These are phyloP conservation scores for Serripes groenlandicus DNA, from an alignment of 2,888 invertebrate genomes.

Conservation along the genomic window DNA sequence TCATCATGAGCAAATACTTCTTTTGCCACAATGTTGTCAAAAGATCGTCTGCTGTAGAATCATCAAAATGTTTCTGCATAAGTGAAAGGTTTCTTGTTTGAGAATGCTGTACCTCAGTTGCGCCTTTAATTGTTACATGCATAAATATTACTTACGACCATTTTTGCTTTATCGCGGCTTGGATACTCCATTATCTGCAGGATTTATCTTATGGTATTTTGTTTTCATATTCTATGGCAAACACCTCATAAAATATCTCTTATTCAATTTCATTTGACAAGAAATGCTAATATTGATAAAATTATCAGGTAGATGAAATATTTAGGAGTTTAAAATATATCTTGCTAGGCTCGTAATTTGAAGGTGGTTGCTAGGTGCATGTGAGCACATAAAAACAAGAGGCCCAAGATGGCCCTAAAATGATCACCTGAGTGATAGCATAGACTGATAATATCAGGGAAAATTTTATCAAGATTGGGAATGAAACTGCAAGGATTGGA, in stretches of 20 bases:
- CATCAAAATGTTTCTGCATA: too few relatives aligned
- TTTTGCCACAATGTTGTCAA: too few relatives aligned
- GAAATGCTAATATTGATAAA: constrained; percentile 9
- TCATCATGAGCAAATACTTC: too few relatives aligned
- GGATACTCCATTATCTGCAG: not conserved
- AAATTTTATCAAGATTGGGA: too few relatives aligned
- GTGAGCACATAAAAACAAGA: not conserved
- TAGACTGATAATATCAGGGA: not conserved
- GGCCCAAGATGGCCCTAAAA: not conserved
- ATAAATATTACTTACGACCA: too few relatives aligned
- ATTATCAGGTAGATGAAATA: constrained; percentile 4
- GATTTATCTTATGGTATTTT: constrained; percentile 16
- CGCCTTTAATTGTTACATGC: too few relatives aligned
- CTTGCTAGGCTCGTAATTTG: not conserved
- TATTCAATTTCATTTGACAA: constrained; percentile 29
- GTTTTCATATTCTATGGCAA: constrained; percentile 12
- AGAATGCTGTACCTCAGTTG: too few relatives aligned
- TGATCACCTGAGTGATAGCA: not conserved
- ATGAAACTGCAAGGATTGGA: too few relatives aligned
- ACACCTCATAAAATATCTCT: constrained; percentile 14
- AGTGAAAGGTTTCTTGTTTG: too few relatives aligned
- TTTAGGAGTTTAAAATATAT: not conserved
- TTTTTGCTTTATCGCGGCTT: too few relatives aligned
- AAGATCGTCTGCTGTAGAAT: too few relatives aligned
- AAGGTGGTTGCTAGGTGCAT: not conserved